A percentile compares a stretch with the other conserved stretches of the same genome.
Evolutionary conservation across 1,140 invertebrate species (phyloP).

Genomic region (Lerema accius): DNA sequence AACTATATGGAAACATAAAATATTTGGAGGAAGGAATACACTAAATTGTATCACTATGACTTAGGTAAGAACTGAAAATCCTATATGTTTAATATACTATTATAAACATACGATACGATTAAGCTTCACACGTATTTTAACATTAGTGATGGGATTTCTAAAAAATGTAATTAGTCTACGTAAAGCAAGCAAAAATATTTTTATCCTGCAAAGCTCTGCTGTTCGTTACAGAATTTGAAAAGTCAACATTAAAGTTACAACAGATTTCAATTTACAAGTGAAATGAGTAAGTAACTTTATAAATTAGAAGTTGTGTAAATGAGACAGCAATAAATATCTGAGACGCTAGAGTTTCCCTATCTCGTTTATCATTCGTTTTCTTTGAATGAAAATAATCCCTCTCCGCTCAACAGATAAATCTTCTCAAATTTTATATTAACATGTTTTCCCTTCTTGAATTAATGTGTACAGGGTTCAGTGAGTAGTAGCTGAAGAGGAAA

Average conservation of each 20-base stretch:
- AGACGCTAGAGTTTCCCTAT: constrained; percentile 22
- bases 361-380: constrained; percentile 23
- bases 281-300: constrained; percentile 20
- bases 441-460: constrained; percentile 12
- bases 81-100: too few species aligned
- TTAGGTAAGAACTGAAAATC: too few species aligned
- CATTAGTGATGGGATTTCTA: too few species aligned
- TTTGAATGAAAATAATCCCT: constrained; percentile 19
- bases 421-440: constrained; percentile 12
- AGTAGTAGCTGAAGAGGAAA: neutral
- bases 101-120: too few species aligned
- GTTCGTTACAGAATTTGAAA: too few species aligned
- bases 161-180: too few species aligned
- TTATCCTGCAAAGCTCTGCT: too few species aligned
- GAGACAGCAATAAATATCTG: constrained; percentile 25
- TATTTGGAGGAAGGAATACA: too few species aligned
- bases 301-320: constrained; percentile 22
- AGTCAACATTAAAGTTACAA: neutral
- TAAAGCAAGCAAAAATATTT: too few species aligned
- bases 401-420: constrained; percentile 23
- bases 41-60: too few species aligned
- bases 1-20: too few species aligned
- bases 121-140: too few species aligned
- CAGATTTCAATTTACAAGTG: neutral
- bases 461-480: neutral